Evolutionary conservation across 2,888 invertebrate genomes (phyloP).

Genomic region (Eristalis arbustorum): DNA sequence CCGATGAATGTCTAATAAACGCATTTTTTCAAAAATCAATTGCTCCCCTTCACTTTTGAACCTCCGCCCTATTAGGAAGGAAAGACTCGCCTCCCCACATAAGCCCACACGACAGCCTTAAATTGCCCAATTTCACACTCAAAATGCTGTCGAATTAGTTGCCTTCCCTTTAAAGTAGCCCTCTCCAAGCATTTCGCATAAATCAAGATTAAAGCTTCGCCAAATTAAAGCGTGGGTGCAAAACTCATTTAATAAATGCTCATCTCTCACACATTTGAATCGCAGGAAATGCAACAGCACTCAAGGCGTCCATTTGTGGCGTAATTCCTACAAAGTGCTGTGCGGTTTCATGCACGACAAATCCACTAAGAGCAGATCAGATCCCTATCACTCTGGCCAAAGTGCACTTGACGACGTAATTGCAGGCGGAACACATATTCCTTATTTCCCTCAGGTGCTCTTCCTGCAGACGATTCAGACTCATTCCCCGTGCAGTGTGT

Average conservation of each 20-base stretch:
- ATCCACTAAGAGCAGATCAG: slow-evolving; percentile 25
- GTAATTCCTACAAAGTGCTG: neutral
- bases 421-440: slow-evolving; percentile 44
- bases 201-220: neutral
- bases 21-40: too few relatives aligned
- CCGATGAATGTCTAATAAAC: too few relatives aligned
- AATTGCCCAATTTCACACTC: too few relatives aligned
- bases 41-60: too few relatives aligned
- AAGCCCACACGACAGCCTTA: too few relatives aligned
- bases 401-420: slow-evolving; percentile 52
- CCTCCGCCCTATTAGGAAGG: too few relatives aligned
- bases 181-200: neutral
- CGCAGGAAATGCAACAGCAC: slow-evolving; percentile 15
- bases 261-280: neutral
- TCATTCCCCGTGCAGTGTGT: slow-evolving; percentile 14
- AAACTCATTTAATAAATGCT: neutral
- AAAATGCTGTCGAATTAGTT: neutral
- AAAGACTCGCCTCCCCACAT: too few relatives aligned
- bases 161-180: neutral
- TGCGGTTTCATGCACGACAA: slow-evolving; percentile 19
- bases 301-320: neutral
- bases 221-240: neutral
- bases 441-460: slow-evolving; percentile 40
- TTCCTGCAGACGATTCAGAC: slow-evolving; percentile 12
- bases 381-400: slow-evolving; percentile 18